Evolutionary conservation across 53 echinoderm and acorn worm genomes (phyloP).

Genomic region (Pentamera pediparva): DNA sequence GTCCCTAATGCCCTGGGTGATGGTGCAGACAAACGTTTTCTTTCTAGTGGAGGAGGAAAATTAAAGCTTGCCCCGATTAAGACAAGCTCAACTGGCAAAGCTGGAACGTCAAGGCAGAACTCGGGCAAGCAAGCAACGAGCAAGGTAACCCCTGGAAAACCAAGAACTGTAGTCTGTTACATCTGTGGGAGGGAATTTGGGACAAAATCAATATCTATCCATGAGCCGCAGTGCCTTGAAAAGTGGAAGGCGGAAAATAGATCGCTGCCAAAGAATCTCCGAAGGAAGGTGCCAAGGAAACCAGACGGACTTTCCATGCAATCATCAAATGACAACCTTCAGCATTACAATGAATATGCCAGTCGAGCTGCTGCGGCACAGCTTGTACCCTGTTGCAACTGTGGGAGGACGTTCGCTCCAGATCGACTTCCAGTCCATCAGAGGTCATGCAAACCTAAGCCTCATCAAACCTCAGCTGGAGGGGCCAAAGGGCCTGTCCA

Average conservation of each 20-base stretch:
- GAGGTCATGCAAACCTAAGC: conserved; percentile 46
- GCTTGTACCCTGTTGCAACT: conserved; percentile 75
- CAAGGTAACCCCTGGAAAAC: conserved; percentile 36
- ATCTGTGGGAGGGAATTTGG: conserved; percentile 98
- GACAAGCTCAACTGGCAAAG: too few species aligned
- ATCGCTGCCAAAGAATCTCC: conserved; percentile 73
- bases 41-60: background rate
- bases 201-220: conserved; percentile 87
- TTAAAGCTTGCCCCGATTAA: background rate
- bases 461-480: background rate
- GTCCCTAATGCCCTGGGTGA: background rate
- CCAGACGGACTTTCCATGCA: conserved; percentile 28
- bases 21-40: background rate
- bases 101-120: too few species aligned
- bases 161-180: conserved; percentile 77
- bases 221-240: conserved; percentile 94
- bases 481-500: background rate
- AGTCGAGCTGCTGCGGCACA: conserved; percentile 65
- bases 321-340: conserved; percentile 13
- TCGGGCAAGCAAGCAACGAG: conserved; percentile 11
- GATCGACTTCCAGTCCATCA: conserved; percentile 88
- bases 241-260: conserved; percentile 83
- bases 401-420: conserved; percentile 88
- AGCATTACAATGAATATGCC: conserved; percentile 77
- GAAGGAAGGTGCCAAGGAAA: conserved; percentile 65